These are phyloP conservation scores for Apamea anceps DNA, from an alignment of 2,888 invertebrate genomes.

Conservation along the genomic window DNA sequence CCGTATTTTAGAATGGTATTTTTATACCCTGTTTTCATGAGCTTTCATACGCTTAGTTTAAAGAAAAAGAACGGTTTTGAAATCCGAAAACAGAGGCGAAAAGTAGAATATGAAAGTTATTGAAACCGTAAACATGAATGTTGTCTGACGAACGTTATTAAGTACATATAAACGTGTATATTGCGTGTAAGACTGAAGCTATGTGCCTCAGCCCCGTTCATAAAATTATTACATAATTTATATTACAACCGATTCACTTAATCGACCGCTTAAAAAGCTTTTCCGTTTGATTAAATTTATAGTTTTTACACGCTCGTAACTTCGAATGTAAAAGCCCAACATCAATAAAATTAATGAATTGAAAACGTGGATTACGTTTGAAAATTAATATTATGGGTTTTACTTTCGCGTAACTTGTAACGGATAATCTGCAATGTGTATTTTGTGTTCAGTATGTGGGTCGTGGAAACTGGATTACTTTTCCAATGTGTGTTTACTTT, in stretches of 20 bases:
- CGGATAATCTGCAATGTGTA: slow-evolving; percentile 33
- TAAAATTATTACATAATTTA: slow-evolving; percentile 41
- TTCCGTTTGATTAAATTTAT: slow-evolving; percentile 60
- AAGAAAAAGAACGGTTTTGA: neutral
- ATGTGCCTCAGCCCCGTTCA: neutral
- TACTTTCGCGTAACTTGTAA: slow-evolving; percentile 37
- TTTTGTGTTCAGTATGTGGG: slow-evolving; percentile 18
- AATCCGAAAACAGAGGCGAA: neutral
- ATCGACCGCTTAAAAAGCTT: slow-evolving; percentile 46
- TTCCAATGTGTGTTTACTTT: neutral
- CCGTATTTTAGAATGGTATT: neutral
- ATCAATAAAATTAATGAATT: slow-evolving; percentile 63
- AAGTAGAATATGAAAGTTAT: neutral
- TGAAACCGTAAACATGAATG: slow-evolving; percentile 3
- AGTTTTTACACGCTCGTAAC: slow-evolving; percentile 57
- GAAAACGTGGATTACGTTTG: slow-evolving; percentile 62
- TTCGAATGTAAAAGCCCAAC: slow-evolving; percentile 48
- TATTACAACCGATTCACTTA: slow-evolving; percentile 33
- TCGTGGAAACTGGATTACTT: slow-evolving; percentile 5
- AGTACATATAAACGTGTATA: slow-evolving; percentile 19
- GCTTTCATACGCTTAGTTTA: neutral
- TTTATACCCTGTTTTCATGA: neutral
- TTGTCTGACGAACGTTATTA: slow-evolving; percentile 11
- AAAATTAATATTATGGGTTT: slow-evolving; percentile 53
- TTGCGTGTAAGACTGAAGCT: slow-evolving; percentile 18